Conservation (phyloP, 2,113 vertebrate species). For the Corvus hawaiiensis region DNA sequence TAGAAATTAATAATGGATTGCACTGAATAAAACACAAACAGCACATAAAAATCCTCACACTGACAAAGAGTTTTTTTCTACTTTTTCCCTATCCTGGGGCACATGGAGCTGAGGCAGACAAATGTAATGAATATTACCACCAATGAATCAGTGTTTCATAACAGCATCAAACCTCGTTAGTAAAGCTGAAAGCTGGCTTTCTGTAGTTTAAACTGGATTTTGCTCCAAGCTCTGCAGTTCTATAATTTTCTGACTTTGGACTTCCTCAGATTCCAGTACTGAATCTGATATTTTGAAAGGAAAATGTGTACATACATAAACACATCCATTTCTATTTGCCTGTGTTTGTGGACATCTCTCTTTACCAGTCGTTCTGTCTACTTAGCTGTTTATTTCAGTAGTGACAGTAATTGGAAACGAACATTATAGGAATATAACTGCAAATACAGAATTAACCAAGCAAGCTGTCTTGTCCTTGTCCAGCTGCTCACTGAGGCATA, state of each 20-base stretch:
- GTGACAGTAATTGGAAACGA: not conserved
- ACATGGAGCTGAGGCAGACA: not conserved
- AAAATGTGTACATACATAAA: not conserved
- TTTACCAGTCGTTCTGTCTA: not conserved
- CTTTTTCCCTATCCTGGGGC: not conserved
- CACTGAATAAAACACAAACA: constrained; percentile 40
- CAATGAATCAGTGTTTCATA: not conserved
- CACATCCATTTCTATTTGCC: not conserved
- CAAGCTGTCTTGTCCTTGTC: not conserved
- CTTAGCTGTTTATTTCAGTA: not conserved
- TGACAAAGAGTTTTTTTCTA: not conserved
- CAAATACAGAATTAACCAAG: not conserved
- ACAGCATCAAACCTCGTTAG: not conserved
- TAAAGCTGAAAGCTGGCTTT: not conserved
- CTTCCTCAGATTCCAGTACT: not conserved
- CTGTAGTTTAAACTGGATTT: not conserved
- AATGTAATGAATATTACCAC: not conserved
- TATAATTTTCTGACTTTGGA: not conserved
- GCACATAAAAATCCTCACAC: not conserved
- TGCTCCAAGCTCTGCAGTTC: not conserved
- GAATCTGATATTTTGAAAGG: not conserved
- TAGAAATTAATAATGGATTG: constrained; percentile 26
- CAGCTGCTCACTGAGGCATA: not conserved
- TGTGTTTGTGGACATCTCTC: not conserved
- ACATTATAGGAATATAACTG: not conserved